Base-by-base conservation (phyloP, 2,797 vertebrate species). In the Aldrovandia affinis region DNA sequence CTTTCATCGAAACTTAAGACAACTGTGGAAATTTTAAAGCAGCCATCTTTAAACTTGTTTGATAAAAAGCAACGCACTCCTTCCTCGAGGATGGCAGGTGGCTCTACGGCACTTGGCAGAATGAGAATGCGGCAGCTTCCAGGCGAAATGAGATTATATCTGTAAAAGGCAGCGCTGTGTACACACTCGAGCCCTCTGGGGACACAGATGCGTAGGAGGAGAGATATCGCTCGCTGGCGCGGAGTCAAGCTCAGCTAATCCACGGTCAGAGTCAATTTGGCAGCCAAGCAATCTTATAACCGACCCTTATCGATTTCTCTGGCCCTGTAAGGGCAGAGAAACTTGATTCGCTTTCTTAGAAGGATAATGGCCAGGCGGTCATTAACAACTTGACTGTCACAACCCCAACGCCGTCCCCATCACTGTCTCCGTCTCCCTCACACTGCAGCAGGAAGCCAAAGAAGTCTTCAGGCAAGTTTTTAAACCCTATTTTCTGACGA, bases 281-380 rank as follows among this genome's bases (percentile, higher is more conserved):
- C n/a, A 10, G 63, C 30, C 63, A 39, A 54, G 61, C 44, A 52
- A 70, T 73, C 28, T 82, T 54, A 82, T 73, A 68, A 54, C 12
- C 36, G 14, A 63, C 55, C 80, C 33, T n/a, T 44, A 47, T 63
- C 36, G 28, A 81, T 81, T 65, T 42, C 36, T 1, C 15, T 63
- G 57, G 1, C 57, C 57, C 12, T 10, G 55, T 28, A 30, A 3
- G 50, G 28, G 36, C 44, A 10, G 81, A 54, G 42, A 70, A 70
- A 70, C 81, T 28, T 10, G 39, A 82, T 33, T 82, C 20, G 2
- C n/a, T 82, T 82, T 54, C 54, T 73, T 73, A 82, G 54, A 82
- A 42, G 59, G 63, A 82, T 73, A 63, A 63, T 22, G 39, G 80
- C 18, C 80, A 18, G 3, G 25, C 5, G 12, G 54, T 59, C 79